Base-by-base conservation (phyloP, 2,113 vertebrate genomes). In the Cathartes aura region DNA sequence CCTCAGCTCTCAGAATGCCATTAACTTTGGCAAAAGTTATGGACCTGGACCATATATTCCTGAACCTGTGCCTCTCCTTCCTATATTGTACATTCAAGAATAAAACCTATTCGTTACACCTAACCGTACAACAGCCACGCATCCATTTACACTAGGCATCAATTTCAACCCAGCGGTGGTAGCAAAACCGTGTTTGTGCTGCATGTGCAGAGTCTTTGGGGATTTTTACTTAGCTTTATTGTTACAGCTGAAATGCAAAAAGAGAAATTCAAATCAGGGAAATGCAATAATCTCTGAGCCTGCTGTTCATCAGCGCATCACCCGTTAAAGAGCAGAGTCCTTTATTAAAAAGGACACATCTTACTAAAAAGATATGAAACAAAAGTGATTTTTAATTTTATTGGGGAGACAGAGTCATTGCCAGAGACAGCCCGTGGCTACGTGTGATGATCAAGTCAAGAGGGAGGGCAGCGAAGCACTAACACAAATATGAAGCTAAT, bases 371-470 rank as follows among this genome's bases (percentile, higher is more conserved):
- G 90, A 97, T 89, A 96, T 91, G 92, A 96, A 96, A 94, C 91
- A 98, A 96, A 98, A 97, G 91, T 96, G 95, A 96, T 97, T 97
- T 98, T 98, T 98, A 94, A 98, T 98, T 98, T 98, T 98, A 98
- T 78, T 94, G 97, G 88, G 97, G 91, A 98, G 95, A 71, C 97
- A 34, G 75, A 98, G 91, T 70, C 96, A 89, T 94, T 94, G 95
- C 81, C 85, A 75, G 92, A 98, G 95, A 97, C 92, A 96, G 98
- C 98, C 95, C 21, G 19, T 68, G 95, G 98, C 98, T 97, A 98
- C 75, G 7, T 89, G 97, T 81, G 92, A 84, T 88, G 92, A 95
- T 97, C 36, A 36, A 97, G 96, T 93, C 92, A 40, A 50, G 76
- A 96, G 86, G 87, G 90, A 90, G 90, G 94, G 97, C 95, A 34